Conservation (phyloP, 2,113 vertebrate genomes). For the Actenoides hombroni region DNA sequence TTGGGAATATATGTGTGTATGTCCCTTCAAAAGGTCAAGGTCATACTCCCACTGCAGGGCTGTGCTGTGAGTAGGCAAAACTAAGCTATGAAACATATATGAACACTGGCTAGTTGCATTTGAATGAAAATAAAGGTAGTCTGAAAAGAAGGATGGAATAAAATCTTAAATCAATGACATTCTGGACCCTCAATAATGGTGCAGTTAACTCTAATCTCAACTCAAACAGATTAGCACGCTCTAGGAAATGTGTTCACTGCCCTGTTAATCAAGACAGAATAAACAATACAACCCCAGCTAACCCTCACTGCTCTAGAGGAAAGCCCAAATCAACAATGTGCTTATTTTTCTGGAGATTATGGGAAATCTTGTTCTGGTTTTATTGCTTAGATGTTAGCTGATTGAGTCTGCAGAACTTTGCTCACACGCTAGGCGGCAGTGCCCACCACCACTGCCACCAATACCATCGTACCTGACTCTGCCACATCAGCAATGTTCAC, state of each 20-base stretch:
- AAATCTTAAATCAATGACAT: background rate
- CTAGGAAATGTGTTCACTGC: background rate
- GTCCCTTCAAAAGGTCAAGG: background rate
- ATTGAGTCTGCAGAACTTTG: constrained; percentile 75
- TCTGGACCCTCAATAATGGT: background rate
- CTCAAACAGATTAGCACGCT: background rate
- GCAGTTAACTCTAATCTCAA: background rate
- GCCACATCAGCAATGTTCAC: constrained; percentile 99
- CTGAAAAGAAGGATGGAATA: constrained; percentile 39
- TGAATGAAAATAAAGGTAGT: constrained; percentile 43
- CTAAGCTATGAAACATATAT: background rate
- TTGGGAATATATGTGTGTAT: background rate
- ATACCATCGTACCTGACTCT: constrained; percentile 99
- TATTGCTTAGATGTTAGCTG: constrained; percentile 69
- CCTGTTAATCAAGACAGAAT: constrained; percentile 26
- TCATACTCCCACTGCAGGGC: background rate
- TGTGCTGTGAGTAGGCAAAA: background rate
- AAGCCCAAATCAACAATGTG: constrained; percentile 32
- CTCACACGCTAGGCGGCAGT: constrained; percentile 88
- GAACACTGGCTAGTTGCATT: background rate
- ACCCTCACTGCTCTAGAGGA: constrained; percentile 21
- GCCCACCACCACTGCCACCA: constrained; percentile 94
- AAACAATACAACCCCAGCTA: background rate
- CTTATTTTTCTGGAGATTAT: constrained; percentile 44
- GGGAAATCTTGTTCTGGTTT: constrained; percentile 41